Percentiles rank a stretch among this genome's conserved stretches.
Conservation (phyloP, 1,140 invertebrate species). For the Lepeophtheirus salmonis region DNA sequence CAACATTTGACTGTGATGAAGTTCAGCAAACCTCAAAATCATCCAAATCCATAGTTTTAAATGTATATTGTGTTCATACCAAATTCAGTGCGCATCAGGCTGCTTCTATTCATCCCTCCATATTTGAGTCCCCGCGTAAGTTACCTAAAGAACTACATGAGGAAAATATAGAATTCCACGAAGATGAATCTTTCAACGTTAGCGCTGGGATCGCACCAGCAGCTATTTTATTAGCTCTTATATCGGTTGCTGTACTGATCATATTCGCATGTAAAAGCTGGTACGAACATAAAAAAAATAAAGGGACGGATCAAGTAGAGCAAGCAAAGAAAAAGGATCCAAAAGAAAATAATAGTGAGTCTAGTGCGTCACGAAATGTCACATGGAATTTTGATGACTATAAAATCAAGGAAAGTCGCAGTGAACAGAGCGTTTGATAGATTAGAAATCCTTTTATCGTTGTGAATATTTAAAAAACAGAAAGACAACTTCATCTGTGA, state of each 20-base stretch:
- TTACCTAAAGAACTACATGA: not conserved
- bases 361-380: too few species aligned
- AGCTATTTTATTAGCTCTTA: not conserved
- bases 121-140: not conserved
- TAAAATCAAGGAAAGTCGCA: not conserved
- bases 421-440: not conserved
- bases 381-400: not conserved
- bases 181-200: not conserved
- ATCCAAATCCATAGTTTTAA: not conserved
- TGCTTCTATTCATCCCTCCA: not conserved
- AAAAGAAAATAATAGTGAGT: not conserved
- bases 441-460: too few species aligned
- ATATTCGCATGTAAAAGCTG: not conserved
- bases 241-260: not conserved
- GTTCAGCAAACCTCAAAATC: not conserved
- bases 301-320: too few species aligned
- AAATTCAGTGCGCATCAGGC: not conserved
- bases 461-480: too few species aligned
- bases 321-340: too few species aligned
- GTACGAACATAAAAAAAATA: not conserved
- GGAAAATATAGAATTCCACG: not conserved
- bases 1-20: not conserved
- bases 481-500: not conserved
- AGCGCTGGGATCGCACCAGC: not conserved
- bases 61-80: not conserved